These are phyloP conservation scores for Muscicapa striata DNA, from an alignment of 2,797 vertebrate genomes.

Conservation along the genomic window DNA sequence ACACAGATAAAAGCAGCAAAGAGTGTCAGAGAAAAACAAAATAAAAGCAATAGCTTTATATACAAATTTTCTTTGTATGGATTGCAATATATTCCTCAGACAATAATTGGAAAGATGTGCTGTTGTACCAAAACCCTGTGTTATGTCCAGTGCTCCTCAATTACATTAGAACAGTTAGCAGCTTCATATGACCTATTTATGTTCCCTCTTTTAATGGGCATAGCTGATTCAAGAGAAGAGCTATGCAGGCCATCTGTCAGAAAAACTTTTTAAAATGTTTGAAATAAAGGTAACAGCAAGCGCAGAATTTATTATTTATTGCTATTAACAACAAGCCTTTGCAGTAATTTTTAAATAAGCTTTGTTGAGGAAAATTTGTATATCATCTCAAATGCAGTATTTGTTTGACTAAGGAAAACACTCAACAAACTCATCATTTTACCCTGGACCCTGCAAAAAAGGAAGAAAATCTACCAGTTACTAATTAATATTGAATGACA, in stretches of 20 bases:
- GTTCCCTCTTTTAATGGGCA: background rate
- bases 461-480: background rate
- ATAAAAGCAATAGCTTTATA: background rate
- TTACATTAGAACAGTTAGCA: background rate
- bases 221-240: conserved; percentile 9
- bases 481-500: background rate
- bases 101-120: background rate
- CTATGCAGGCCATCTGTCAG: background rate
- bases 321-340: background rate
- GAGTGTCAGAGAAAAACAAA: background rate
- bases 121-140: background rate
- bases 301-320: background rate
- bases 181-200: background rate
- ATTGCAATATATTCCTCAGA: background rate
- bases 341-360: background rate
- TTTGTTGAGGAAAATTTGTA: background rate
- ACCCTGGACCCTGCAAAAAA: background rate
- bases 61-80: background rate
- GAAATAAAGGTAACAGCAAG: background rate
- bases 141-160: background rate
- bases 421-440: background rate
- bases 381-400: background rate
- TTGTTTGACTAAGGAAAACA: background rate
- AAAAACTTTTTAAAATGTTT: background rate
- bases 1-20: background rate